Base-by-base conservation (phyloP, 2,113 vertebrate genomes). In the Elephas maximus region DNA sequence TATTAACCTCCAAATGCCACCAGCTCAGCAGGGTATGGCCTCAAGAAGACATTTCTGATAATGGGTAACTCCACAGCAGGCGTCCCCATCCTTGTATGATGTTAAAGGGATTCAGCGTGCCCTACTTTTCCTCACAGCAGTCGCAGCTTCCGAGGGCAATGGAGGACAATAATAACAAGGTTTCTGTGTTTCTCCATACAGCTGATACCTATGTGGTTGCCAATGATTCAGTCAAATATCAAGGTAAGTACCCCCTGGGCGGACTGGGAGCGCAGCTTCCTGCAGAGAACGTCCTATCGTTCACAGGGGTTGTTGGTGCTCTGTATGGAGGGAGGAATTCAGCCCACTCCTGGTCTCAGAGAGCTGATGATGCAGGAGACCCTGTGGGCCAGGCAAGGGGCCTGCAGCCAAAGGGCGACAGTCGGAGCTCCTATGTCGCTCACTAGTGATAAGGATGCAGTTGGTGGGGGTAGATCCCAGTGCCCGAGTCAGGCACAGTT, bases 161-260 rank as follows among this genome's bases (percentile, higher is more conserved):
- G 28, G 67, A 37, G 88, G 63, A 44, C 14, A 10, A 17, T 33
- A 90, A 5, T 98, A 98, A 98, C 23, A 6, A 74, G 97, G 77
- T 79, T 30, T 92, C 41, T 97, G 23, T 96, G 94, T 98, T 84
- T 96, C 91, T 98, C 97, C 98, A 89, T 95, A 96, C 97, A 99
- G 99, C 99, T 99, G 15, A 99, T 99, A 98, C 99, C 99, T 45
- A 99, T 99, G 99, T 99, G 99, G 99, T 98, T 99, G 96, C 99
- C 99, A 80, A 99, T 99, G 99, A 99, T 99, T 98, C 99, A 99
- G 96, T 99, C 99, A 51, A 99, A 99, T 96, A 98, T 99, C 73
- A 99, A 99, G 99, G 99, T 99, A 98, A 99, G 98, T 90, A 60
- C 97, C 83, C 71, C 63, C 48, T 8, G 0, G 77, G 26, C 10